Evolutionary conservation across 2,797 vertebrate species (phyloP).

Genomic region (Pachyuromys duprasi): DNA sequence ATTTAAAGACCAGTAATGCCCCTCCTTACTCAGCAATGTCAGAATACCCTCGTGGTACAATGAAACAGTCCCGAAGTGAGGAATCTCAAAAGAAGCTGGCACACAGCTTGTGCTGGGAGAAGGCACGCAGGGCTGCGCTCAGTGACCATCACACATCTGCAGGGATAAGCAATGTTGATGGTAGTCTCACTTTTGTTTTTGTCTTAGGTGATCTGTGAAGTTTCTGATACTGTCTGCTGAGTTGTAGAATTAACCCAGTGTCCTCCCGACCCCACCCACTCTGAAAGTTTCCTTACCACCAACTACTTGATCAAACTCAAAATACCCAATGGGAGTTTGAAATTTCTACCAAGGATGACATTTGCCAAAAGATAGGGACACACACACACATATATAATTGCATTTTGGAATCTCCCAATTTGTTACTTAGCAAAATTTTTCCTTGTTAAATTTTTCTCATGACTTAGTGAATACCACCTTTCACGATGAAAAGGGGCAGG

Average conservation of each 20-base stretch:
- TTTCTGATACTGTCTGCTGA: neutral
- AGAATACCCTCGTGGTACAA: neutral
- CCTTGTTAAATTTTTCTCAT: slow-evolving; percentile 36
- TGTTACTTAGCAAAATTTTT: slow-evolving; percentile 62
- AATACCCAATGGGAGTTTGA: neutral
- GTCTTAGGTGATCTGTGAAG: neutral
- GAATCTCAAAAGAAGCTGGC: neutral
- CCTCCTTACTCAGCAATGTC: neutral
- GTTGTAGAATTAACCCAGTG: neutral
- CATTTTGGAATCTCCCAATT: slow-evolving; percentile 64
- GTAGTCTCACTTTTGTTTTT: neutral
- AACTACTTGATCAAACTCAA: slow-evolving; percentile 1
- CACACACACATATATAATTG: neutral
- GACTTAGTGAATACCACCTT: slow-evolving; percentile 17
- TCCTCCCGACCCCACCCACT: neutral
- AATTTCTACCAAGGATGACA: slow-evolving; percentile 21
- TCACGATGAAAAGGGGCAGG: neutral
- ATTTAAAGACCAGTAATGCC: neutral
- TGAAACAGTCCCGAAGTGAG: neutral
- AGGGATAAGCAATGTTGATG: neutral
- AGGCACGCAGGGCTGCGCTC: no score
- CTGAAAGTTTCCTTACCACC: neutral
- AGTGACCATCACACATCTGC: neutral
- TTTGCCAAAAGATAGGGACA: slow-evolving; percentile 36
- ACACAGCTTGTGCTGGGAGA: neutral